Base-by-base conservation (phyloP, 2,888 invertebrate species). In the Pseudanteris insignis region DNA sequence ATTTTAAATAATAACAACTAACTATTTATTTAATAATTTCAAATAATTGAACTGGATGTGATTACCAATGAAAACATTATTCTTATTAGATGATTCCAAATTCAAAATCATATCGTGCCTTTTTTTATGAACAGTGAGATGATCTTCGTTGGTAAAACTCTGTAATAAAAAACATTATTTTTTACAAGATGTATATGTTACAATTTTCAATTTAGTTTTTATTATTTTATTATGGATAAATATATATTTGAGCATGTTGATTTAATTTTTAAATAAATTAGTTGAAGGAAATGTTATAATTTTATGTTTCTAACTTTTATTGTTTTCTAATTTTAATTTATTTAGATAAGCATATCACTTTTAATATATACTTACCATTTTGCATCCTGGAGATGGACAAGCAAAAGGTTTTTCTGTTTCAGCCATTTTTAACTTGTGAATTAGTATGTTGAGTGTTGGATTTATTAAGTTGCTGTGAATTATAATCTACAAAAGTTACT, bases 101-200 rank as follows among this genome's bases (percentile, higher is more conserved):
- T 90, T 89, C 47, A 94, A 77, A n/a, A 88, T 86, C 90, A 94
- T 90, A 64, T 91, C 91, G 73, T 93, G 92, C 73, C 91, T 91
- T 74, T 89, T 89, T 54, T 86, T 88, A 70, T 93, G 92, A 0
- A 91, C 89, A 29, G 86, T 86, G 18, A 92, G 81, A 70, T 91
- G 90, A 72, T 92, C 92, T 75, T 91, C 91, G 75, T 90, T 91
- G 0, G 88, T 86, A 71, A 92, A 92, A 32, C 88, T 87, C 86
- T 86, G 71, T 15, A 65, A 57, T 10, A 53, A 10, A 30, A 18
- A 44, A 15, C n/a, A n/a, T n/a, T n/a, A n/a, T n/a, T n/a, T n/a
- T n/a, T n/a, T n/a, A n/a, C n/a, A n/a, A n/a, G n/a, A n/a, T n/a
- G n/a, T n/a, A n/a, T n/a, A n/a, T n/a, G n/a, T n/a, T n/a, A n/a